These are phyloP conservation scores for Diplosoma virens DNA, from an alignment of 23 tunicate species.

Conservation along the genomic window DNA sequence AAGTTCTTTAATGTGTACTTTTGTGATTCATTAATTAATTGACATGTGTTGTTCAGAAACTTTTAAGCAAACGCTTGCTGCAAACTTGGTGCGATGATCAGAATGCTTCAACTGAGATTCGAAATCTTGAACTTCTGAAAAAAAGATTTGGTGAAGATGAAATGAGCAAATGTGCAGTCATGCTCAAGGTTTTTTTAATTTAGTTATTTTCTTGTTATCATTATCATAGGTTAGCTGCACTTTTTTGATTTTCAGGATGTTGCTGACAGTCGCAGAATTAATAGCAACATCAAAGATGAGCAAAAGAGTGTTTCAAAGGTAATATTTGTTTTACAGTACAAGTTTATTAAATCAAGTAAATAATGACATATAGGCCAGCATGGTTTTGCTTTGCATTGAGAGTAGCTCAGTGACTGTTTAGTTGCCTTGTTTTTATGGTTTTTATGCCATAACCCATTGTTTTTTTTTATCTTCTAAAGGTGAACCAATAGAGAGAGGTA, in stretches of 20 bases:
- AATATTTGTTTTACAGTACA: too few relatives aligned
- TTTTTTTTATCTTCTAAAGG: too few relatives aligned
- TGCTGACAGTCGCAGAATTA: conserved; percentile 80
- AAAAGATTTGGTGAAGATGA: conserved; percentile 91
- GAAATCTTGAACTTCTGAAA: conserved; percentile 81
- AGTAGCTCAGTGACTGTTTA: too few relatives aligned
- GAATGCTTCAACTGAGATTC: conserved; percentile 69
- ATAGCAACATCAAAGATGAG: conserved; percentile 50
- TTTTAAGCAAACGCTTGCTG: conserved; percentile 74
- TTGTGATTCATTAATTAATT: too few relatives aligned
- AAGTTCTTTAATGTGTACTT: background rate
- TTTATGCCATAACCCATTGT: too few relatives aligned
- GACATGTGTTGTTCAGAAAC: conserved; percentile 51
- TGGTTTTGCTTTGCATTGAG: too few relatives aligned
- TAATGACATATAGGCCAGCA: too few relatives aligned
- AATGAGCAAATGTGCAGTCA: conserved; percentile 86
- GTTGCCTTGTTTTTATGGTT: too few relatives aligned
- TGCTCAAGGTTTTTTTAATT: conserved; percentile 61
- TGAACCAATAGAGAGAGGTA: too few relatives aligned
- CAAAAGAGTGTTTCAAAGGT: too few relatives aligned
- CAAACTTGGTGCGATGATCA: conserved; percentile 65
- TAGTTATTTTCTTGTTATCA: background rate
- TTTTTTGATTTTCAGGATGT: conserved; percentile 57
- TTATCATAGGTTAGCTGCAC: background rate
- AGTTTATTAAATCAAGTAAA: too few relatives aligned